phyloP scores from a whole-genome alignment of 1,140 invertebrate species.

The Homalodisca vitripennis region DNA sequence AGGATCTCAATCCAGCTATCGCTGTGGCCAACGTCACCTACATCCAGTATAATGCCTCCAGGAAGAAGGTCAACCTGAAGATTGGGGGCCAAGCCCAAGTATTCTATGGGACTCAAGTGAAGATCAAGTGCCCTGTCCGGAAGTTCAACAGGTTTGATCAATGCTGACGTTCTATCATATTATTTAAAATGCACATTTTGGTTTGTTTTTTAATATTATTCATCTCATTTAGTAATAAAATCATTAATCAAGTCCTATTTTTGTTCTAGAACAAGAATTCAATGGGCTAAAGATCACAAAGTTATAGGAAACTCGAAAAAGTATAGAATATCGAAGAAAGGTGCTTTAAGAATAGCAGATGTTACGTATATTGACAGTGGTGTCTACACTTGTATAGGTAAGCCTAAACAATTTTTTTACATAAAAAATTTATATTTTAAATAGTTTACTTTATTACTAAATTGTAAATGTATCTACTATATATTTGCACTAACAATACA shows the following conservation, averaged over 20 bases:
- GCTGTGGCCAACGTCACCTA: conserved; percentile 63
- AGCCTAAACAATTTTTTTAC: no score
- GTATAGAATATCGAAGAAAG: conserved; percentile 82
- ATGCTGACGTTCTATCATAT: no score
- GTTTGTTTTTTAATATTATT: background rate
- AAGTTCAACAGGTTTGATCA: conserved; percentile 74
- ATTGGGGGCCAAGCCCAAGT: conserved; percentile 82
- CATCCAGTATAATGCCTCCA: conserved; percentile 73
- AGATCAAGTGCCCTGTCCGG: conserved; percentile 88
- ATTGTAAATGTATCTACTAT: no score
- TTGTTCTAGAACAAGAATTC: conserved; percentile 58
- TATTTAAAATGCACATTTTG: background rate
- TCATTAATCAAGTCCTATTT: no score
- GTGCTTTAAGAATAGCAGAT: conserved; percentile 76
- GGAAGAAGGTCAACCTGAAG: conserved; percentile 75
- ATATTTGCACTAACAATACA: no score
- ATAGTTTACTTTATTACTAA: no score
- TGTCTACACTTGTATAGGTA: conserved; percentile 76
- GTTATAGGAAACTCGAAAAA: conserved; percentile 71
- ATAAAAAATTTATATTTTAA: no score
- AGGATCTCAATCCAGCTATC: conserved; percentile 64
- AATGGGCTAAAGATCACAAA: conserved; percentile 79
- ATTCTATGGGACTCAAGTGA: conserved; percentile 81
- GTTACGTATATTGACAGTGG: conserved; percentile 74
- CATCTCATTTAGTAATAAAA: no score